Base-by-base conservation (phyloP, 2,113 vertebrate species). In the Prinia subflava region DNA sequence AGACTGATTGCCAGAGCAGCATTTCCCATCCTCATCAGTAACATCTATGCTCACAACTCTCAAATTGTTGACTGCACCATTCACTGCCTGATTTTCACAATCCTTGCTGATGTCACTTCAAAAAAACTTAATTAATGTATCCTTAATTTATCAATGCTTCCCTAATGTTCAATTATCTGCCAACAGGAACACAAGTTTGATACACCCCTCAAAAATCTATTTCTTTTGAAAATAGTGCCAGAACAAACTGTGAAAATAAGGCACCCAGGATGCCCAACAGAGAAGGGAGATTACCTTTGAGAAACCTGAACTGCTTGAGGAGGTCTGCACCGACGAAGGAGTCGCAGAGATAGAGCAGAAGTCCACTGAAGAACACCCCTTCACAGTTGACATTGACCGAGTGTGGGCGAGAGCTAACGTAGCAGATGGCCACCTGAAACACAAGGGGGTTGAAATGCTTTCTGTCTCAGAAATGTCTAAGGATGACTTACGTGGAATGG, bases 311-410 rank as follows among this genome's bases (percentile, higher is more conserved):
- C 86, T 98, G 98, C 98, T 99, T 99, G 83, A 99, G 98, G 90
- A 99, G 98, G 82, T 98, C 98, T 31, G 99, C 98, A 24, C 98
- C 98, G 3, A 99, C 99, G 1, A 99, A 99, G 94, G 99, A 99
- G 98, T 99, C 99, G 4, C 99, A 99, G 97, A 99, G 98, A 96
- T 99, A 99, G 91, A 99, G 98, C 87, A 99, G 98, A 33, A 99
- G 98, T 22, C 99, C 99, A 14, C 99, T 99, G 98, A 99, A 99
- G 94, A 98, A 98, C 94, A 99, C 98, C 17, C 98, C 98, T 89
- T 99, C 98, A n/a, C 98, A 99, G 96, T 94, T 98, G 97, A 98
- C 98, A 53, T 99, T 99, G 94, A 98, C 98, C 30, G 99, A 99
- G 97, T 99, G 99, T 27, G 99, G 99, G 77, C 99, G 98, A 92